phyloP scores from a whole-genome alignment of 2,113 vertebrate species.

The Uria aalge region DNA sequence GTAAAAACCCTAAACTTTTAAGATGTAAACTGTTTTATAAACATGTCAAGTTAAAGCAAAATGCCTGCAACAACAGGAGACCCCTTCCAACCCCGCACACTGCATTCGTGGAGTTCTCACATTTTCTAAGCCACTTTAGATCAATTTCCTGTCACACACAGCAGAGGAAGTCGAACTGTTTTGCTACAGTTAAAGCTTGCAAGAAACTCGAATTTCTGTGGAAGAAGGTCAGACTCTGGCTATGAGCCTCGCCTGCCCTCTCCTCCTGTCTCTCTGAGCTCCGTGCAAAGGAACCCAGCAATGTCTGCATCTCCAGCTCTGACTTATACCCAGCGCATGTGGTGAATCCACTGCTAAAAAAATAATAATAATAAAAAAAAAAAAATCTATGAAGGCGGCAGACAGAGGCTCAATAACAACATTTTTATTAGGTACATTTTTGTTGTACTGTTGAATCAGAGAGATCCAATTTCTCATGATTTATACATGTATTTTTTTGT shows the following conservation, averaged over 20 bases:
- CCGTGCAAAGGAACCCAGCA: background rate
- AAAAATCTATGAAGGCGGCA: background rate
- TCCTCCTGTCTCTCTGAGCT: background rate
- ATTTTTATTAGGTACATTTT: background rate
- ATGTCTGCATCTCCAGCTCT: background rate
- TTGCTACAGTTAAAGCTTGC: background rate
- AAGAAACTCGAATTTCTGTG: background rate
- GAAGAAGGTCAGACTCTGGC: background rate
- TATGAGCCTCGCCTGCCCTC: background rate
- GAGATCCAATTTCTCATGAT: background rate
- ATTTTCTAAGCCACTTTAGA: background rate
- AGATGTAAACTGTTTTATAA: slow-evolving; percentile 64
- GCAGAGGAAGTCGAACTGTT: background rate
- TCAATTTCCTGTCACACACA: background rate
- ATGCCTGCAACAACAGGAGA: slow-evolving; percentile 33
- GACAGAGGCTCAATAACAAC: background rate
- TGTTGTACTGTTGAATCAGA: background rate
- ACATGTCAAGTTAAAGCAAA: slow-evolving; percentile 57
- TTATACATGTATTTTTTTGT: background rate
- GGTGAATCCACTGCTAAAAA: background rate
- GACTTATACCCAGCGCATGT: background rate
- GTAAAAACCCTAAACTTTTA: slow-evolving; percentile 49
- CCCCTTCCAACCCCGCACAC: background rate
- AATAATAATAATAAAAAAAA: background rate
- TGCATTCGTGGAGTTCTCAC: background rate